Conservation (phyloP, 2,888 invertebrate species). For the Macropis europaea region DNA sequence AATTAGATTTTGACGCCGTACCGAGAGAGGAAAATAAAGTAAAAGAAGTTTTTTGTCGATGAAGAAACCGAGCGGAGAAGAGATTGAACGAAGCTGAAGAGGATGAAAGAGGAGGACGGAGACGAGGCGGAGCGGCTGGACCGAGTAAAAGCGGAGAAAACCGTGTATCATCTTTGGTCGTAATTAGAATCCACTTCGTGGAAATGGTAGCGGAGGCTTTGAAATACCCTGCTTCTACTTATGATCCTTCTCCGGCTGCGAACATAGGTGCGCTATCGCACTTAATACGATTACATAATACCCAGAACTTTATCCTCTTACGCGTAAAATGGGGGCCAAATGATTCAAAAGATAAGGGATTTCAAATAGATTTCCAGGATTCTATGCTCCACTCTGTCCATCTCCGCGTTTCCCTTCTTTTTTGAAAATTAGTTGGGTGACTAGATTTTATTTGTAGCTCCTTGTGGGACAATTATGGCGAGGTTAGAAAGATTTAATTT, state of each 20-base stretch:
- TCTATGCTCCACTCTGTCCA: too few relatives aligned
- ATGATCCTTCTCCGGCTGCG: slow-evolving; percentile 38
- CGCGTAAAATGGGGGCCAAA: slow-evolving; percentile 35
- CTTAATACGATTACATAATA: slow-evolving; percentile 60
- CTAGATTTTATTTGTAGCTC: too few relatives aligned
- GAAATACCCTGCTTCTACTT: slow-evolving; percentile 39
- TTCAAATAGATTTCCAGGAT: background rate
- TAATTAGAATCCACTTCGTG: slow-evolving; percentile 73
- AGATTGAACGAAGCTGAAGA: slow-evolving; percentile 16
- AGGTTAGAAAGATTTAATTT: too few relatives aligned
- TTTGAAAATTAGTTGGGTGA: too few relatives aligned
- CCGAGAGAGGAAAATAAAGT: background rate
- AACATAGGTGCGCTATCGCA: slow-evolving; percentile 25
- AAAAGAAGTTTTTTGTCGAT: slow-evolving; percentile 29
- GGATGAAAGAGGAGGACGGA: slow-evolving; percentile 10
- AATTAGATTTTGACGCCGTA: too few relatives aligned
- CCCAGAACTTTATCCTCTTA: slow-evolving; percentile 44
- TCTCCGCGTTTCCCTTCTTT: background rate
- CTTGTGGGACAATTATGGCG: too few relatives aligned
- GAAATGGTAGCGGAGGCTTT: slow-evolving; percentile 63
- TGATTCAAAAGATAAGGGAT: slow-evolving; percentile 20
- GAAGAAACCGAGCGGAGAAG: background rate
- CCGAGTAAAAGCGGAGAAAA: slow-evolving; percentile 49
- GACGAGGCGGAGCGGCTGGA: background rate
- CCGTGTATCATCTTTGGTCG: slow-evolving; percentile 60